Percentiles rank a stretch among this genome's conserved stretches.
Evolutionary conservation across 30 jellyfish, hydroid and myxozoan genomes (phyloP).

Genomic region (Euphysa ruthae): DNA sequence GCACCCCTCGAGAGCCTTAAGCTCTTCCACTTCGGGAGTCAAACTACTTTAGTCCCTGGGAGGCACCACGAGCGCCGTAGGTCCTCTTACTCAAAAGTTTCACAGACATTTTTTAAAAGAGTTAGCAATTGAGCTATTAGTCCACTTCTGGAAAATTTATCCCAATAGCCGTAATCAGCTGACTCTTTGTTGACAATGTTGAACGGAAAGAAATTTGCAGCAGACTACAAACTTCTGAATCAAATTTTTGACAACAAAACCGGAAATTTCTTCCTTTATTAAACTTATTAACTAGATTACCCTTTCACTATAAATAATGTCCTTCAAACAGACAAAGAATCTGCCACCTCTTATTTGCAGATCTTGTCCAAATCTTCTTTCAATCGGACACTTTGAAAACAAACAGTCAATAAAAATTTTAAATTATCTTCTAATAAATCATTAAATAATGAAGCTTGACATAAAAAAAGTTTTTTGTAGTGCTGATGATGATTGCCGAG

Average conservation of each 20-base stretch:
- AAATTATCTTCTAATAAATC: not conserved
- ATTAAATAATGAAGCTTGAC: not conserved
- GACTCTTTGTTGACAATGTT: not conserved
- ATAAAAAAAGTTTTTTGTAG: not conserved
- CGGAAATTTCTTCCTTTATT: not conserved
- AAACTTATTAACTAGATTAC: not conserved
- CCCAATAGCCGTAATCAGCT: not conserved
- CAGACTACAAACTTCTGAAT: not conserved
- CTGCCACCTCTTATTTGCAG: not conserved
- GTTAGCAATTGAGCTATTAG: too few species aligned
- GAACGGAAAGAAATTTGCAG: not conserved
- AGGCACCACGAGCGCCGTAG: too few species aligned
- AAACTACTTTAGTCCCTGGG: too few species aligned
- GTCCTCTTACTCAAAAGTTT: too few species aligned
- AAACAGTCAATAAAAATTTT: not conserved
- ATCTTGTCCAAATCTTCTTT: not conserved
- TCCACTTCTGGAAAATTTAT: too few species aligned
- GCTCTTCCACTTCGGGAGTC: too few species aligned
- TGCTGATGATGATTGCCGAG: not conserved
- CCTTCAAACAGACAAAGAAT: not conserved
- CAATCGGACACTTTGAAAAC: too few species aligned
- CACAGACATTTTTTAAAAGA: too few species aligned
- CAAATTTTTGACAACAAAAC: not conserved
- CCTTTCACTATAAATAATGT: not conserved
- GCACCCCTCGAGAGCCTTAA: too few species aligned